Conservation (phyloP, 1,140 invertebrate genomes). For the Eupristina koningsbergeri region DNA sequence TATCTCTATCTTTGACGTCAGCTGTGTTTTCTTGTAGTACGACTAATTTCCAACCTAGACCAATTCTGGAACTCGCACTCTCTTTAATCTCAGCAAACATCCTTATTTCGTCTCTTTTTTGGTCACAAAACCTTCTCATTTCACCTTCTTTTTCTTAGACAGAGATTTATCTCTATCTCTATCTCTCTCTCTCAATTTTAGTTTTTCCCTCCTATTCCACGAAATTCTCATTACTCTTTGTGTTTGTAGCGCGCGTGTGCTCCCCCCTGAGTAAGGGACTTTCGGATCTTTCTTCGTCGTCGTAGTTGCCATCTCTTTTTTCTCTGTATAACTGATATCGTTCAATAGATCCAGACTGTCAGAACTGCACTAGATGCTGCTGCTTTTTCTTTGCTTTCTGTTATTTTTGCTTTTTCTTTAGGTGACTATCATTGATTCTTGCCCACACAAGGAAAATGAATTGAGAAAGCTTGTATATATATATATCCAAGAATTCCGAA, state of each 20-base stretch:
- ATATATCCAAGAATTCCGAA: background rate
- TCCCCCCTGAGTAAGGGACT: conserved; percentile 16
- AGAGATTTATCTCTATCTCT: background rate
- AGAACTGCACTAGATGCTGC: background rate
- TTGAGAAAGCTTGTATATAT: background rate
- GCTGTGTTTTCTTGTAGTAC: conserved; percentile 54
- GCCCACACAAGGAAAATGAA: conserved; percentile 13
- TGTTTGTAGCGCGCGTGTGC: conserved; percentile 23
- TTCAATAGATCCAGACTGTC: conserved; percentile 16
- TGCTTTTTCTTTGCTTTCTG: background rate
- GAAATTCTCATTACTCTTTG: conserved; percentile 45
- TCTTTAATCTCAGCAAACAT: conserved; percentile 3
- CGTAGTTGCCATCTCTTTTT: background rate
- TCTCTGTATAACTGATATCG: background rate
- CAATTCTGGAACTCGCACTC: conserved; percentile 57
- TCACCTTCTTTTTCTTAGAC: background rate
- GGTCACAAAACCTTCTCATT: too few relatives aligned
- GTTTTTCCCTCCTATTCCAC: conserved; percentile 16
- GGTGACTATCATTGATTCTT: conserved; percentile 20
- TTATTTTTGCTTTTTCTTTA: background rate
- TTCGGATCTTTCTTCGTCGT: background rate
- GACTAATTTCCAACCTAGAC: conserved; percentile 57
- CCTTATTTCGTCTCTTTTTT: background rate
- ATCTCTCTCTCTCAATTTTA: background rate
- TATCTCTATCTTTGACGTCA: conserved; percentile 52